Evolutionary conservation across 1,140 invertebrate species (phyloP).

Genomic region (Camponotus pennsylvanicus): DNA sequence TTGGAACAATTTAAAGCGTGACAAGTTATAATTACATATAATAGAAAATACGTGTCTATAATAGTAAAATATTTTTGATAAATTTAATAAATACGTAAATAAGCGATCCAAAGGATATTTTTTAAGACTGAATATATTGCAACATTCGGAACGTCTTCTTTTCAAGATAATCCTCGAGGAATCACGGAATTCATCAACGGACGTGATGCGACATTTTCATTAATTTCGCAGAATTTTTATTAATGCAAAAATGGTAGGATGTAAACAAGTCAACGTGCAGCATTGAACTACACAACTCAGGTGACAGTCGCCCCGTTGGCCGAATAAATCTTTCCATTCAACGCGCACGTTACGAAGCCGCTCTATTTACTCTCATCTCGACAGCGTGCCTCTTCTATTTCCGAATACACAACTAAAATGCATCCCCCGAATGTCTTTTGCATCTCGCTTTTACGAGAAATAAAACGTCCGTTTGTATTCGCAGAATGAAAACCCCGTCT

Average conservation of each 20-base stretch:
- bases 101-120: neutral
- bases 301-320: conserved; percentile 18
- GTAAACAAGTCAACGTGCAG: conserved; percentile 28
- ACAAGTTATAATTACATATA: neutral
- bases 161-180: neutral
- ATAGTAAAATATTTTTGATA: neutral
- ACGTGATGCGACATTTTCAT: neutral
- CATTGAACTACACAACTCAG: conserved; percentile 15
- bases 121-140: neutral
- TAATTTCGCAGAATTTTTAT: conserved; percentile 21
- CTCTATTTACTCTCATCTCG: conserved; percentile 57
- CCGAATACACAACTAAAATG: conserved; percentile 55
- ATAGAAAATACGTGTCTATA: neutral
- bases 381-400: conserved; percentile 44
- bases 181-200: neutral
- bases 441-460: conserved; percentile 57
- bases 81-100: neutral
- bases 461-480: conserved; percentile 39
- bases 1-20: neutral
- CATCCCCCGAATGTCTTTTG: conserved; percentile 36
- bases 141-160: neutral
- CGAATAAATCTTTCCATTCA: conserved; percentile 60
- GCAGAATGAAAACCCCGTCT: conserved; percentile 23
- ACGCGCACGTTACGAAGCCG: conserved; percentile 34
- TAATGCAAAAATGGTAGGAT: conserved; percentile 18